These are phyloP conservation scores for Empidonax alnorum DNA, from an alignment of 2,113 vertebrate genomes.

Conservation along the genomic window DNA sequence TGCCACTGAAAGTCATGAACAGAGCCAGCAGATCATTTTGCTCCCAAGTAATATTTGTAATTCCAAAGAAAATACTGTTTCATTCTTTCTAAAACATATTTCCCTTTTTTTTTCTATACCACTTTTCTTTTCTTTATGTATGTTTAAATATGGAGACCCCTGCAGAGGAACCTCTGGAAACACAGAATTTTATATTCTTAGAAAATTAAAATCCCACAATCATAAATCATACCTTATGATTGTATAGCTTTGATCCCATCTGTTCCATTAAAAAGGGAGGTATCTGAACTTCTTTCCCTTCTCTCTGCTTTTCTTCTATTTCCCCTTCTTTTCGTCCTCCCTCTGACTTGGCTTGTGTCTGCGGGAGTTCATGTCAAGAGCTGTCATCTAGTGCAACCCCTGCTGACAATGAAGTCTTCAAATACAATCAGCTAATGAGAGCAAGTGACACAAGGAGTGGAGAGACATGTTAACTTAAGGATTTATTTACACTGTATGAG, in stretches of 20 bases:
- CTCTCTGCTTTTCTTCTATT: neutral
- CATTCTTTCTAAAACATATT: neutral
- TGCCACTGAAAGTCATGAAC: neutral
- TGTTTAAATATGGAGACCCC: neutral
- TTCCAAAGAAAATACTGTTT: neutral
- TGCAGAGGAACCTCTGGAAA: neutral
- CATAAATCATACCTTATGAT: neutral
- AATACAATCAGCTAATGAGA: neutral
- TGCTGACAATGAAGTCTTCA: neutral
- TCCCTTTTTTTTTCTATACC: neutral
- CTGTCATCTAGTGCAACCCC: neutral
- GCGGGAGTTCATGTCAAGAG: neutral
- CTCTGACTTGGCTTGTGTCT: neutral
- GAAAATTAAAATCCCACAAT: neutral
- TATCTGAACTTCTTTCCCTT: neutral
- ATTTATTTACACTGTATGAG: neutral
- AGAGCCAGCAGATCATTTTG: neutral
- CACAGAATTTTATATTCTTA: neutral
- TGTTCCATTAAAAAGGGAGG: neutral
- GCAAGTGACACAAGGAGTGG: neutral
- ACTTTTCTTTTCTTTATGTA: neutral
- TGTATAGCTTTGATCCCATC: neutral
- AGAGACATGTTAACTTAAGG: neutral
- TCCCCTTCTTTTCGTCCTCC: neutral
- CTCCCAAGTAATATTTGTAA: neutral